phyloP scores from a whole-genome alignment of 1,140 invertebrate genomes.

The Triops cancriformis region DNA sequence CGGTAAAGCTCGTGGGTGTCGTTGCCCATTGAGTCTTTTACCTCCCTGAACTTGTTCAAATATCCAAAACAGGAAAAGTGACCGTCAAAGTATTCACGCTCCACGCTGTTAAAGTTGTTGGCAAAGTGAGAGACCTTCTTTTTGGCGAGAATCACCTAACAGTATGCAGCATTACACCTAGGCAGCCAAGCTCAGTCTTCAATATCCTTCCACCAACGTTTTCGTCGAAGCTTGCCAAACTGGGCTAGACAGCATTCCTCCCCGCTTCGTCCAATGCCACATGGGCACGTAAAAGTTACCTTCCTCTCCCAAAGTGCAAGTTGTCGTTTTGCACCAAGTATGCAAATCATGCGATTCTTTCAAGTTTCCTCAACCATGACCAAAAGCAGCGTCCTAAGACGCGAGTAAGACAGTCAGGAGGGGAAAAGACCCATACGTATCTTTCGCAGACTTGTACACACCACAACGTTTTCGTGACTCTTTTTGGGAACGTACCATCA shows the following conservation, averaged over 20 bases:
- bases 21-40: neutral
- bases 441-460: neutral
- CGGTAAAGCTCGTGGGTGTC: neutral
- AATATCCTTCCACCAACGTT: neutral
- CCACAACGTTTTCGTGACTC: neutral
- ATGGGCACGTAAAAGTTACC: neutral
- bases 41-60: neutral
- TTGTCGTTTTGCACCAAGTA: neutral
- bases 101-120: neutral
- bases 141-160: neutral
- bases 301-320: neutral
- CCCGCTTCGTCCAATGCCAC: neutral
- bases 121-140: neutral
- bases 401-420: neutral
- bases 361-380: conserved; percentile 10
- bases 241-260: conserved; percentile 4
- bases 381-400: neutral
- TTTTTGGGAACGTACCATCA: neutral
- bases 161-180: neutral
- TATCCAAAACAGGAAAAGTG: neutral
- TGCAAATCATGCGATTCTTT: conserved; percentile 1
- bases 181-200: neutral
- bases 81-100: neutral
- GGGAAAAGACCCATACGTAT: neutral
- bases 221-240: neutral